Evolutionary conservation across 2,888 invertebrate species (phyloP), one percentile per base, ranked within the genome.

Genomic region (Drosophila cyrtoloma): DNA sequence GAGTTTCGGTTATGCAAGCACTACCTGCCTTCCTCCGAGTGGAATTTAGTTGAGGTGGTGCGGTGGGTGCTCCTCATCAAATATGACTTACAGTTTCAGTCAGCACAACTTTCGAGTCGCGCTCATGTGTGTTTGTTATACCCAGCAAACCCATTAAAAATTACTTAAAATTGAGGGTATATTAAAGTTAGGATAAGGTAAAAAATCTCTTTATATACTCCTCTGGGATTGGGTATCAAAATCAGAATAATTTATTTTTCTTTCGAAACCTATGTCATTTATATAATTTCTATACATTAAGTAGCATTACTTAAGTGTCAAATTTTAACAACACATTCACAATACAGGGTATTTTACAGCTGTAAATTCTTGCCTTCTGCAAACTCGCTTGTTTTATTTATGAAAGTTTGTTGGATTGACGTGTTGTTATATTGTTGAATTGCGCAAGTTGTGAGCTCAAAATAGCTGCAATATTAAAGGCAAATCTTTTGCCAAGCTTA

Each of bases 71-170:
- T 52, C 59, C 69, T 82, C 77, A 77, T 87, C 90, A 90, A 89
- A 89, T 84, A 90, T 89, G 89, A 84, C 90, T 86, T 90, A 89
- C 89, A 90, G 84, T 88, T 85, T 85, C 71, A 61, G 80, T 85
- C 74, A 56, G 80, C 60, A 55, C 55, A 77, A 87, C 63, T 85
- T 90, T 77, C 59, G 50, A 64, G 71, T 59, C 83, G 76, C 55
- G 65, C 69, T 75, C 86, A 77, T 89, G 76, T 90, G 86, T 90
- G 86, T 84, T 85, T 86, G 33, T 28, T 56, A 57, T 57, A 51
- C 51, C 61, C 61, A 30, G 61, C 16, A 55, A 47, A 19, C 39
- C 69, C 71, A 71, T 59, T 69, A 44, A 69, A 69, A 59, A 2
- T 30, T 5, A 9, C 22, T 42, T 58, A 1, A 39, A 32, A 32